Evolutionary conservation across 2,113 vertebrate genomes (phyloP), one percentile per base, ranked within the genome.

Genomic region (Thalassarche chlororhynchos): DNA sequence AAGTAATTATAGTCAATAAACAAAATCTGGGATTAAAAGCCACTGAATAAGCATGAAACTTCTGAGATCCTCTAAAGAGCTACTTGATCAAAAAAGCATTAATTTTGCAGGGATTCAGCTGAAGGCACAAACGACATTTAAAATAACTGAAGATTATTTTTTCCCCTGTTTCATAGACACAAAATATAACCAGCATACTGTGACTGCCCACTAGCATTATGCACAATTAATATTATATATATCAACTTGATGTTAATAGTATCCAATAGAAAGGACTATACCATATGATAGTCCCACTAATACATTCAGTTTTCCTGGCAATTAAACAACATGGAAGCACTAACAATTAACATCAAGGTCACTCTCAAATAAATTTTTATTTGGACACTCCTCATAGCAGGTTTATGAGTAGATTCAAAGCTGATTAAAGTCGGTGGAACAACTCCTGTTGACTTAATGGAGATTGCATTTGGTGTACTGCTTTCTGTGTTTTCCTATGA

Each of bases 321-420:
- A 87, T 87, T 93, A 94, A 89, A 79, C 85, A 93, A 90, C 89
- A 93, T 58, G 57, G 80, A 89, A 91, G 74, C 38, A 89, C 82
- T 84, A 91, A 95, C 69, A 92, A 87, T 85, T 97, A 96, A 85
- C 91, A 96, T 61, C 87, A 97, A 97, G 94, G 96, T 96, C 93
- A 97, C 54, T 76, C 81, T 71, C 87, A 96, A 93, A 96, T 78
- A 96, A 79, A 95, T 96, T 96, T 85, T 94, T 34, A 96, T 95
- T 95, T 96, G 87, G 87, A 83, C 90, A 94, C 92, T 86, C 52
- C 92, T 96, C 75, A 74, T 16, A 61, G 60, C 81, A 94, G 96
- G 94, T 96, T 97, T 97, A 92, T 74, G 87, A 96, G 66, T 65
- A 93, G 84, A 91, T 95, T 93, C 93, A 94, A 93, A 91, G 81